Base-by-base conservation (phyloP, 2,888 invertebrate species). In the Protodeltote pygarga region DNA sequence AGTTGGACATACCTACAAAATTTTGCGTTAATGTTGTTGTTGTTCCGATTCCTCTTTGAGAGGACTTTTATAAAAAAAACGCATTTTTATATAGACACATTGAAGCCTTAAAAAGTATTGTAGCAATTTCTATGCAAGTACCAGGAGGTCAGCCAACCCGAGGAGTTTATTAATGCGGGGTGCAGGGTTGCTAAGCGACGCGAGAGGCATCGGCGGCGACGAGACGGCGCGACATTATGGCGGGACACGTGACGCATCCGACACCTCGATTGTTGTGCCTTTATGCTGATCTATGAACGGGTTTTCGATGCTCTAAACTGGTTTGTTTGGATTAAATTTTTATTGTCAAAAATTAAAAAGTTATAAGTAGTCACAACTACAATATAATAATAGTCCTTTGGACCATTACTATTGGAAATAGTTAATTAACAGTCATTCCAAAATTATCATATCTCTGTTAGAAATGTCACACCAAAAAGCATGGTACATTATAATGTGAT, bases 161-260 rank as follows among this genome's bases (percentile, higher is more conserved):
- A 53, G 65, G 66, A 73, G 70, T 65, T 73, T 70, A 73, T 75
- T 69, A 69, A 73, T 68, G 69, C 71, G 64, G 74, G 72, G 67
- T 55, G 55, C 45, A 65, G 48, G 68, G 81, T 76, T 79, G 79
- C 75, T 64, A 73, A 38, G 77, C 73, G 61, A 79, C 81, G 72
- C 55, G 66, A 52, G 71, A 69, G 70, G 71, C 49, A 32, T 29
- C 23, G 66, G 75, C 23, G 66, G 75, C 79, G 76, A 63, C 79
- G 69, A 70, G 72, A 76, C 79, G 80, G 69, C 87, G 79, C 76
- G 81, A 76, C 83, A 61, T 46, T 57, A 60, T 63, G 87, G 69
- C 87, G 73, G 74, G 83, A 65, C 79, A 54, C 66, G 64, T 81
- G 83, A 79, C 77, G 77, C 81, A 76, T 64, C 71, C 50, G 55